Percentiles rank a stretch among this genome's conserved stretches.
These are phyloP conservation scores for Thereuonema tuberculata DNA, from an alignment of 1,140 invertebrate genomes.

Conservation along the genomic window DNA sequence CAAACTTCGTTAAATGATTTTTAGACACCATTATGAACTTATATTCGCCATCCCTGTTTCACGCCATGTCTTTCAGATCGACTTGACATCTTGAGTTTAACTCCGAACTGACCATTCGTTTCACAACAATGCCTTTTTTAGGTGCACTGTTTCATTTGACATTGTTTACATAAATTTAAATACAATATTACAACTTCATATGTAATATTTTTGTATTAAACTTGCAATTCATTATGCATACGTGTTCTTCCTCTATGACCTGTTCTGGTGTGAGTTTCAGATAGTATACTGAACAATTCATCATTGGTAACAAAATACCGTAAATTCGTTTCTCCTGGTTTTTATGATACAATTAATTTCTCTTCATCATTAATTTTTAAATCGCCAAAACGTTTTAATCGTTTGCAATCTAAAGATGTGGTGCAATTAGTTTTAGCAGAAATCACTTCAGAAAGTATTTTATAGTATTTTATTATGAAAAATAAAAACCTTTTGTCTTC, in stretches of 20 bases:
- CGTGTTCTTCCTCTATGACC: not conserved
- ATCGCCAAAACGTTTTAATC: not conserved
- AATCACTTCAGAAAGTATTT: not conserved
- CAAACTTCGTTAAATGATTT: slow-evolving; percentile 36
- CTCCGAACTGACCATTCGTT: not conserved
- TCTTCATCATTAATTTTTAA: not conserved
- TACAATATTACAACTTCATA: slow-evolving; percentile 25
- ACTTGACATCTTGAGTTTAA: not conserved
- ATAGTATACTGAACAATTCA: not conserved
- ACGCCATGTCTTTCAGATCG: not conserved
- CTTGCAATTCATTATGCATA: not conserved
- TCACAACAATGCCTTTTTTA: not conserved
- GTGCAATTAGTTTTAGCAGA: slow-evolving; percentile 1
- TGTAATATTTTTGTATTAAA: slow-evolving; percentile 37
- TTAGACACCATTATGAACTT: slow-evolving; percentile 36
- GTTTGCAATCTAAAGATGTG: not conserved
- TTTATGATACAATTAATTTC: not conserved
- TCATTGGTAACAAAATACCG: not conserved
- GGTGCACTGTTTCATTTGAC: not conserved
- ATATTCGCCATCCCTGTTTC: slow-evolving; percentile 25
- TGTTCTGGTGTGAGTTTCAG: not conserved
- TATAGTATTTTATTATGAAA: not conserved
- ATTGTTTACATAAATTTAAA: not conserved
- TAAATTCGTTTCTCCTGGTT: not conserved
- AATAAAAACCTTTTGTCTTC: not conserved